These are phyloP conservation scores for Apis dorsata DNA, from an alignment of 1,140 invertebrate genomes.

Conservation along the genomic window DNA sequence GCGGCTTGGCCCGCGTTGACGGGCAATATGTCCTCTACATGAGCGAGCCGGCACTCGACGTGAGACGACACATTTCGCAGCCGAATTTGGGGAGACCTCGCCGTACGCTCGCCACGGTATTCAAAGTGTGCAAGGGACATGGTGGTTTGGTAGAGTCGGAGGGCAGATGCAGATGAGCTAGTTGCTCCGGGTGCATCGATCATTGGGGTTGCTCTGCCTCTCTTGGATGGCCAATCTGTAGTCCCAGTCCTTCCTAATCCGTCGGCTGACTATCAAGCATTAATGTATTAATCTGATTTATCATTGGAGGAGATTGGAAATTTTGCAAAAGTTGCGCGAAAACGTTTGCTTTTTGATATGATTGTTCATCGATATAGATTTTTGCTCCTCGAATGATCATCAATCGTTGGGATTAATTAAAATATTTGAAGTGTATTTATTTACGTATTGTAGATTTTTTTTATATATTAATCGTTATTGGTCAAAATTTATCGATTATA, in stretches of 20 bases:
- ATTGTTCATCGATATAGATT: no score
- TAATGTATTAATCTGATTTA: slow-evolving; percentile 73
- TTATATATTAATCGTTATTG: no score
- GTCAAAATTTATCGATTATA: no score
- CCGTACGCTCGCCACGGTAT: slow-evolving; percentile 24
- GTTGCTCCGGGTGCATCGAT: slow-evolving; percentile 73
- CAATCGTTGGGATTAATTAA: no score
- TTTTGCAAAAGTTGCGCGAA: neutral
- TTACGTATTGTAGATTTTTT: no score
- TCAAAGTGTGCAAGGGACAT: neutral
- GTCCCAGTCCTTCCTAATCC: slow-evolving; percentile 71
- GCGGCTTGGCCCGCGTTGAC: slow-evolving; percentile 75
- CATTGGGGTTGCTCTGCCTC: slow-evolving; percentile 64
- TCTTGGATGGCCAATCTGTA: slow-evolving; percentile 73
- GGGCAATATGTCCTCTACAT: slow-evolving; percentile 78
- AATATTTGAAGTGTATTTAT: no score
- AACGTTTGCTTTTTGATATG: no score
- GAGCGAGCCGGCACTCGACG: slow-evolving; percentile 73
- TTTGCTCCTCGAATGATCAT: no score
- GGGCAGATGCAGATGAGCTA: slow-evolving; percentile 76
- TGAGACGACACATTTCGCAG: slow-evolving; percentile 70
- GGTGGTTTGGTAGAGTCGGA: neutral
- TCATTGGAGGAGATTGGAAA: slow-evolving; percentile 71
- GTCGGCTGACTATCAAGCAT: slow-evolving; percentile 43
- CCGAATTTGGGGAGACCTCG: slow-evolving; percentile 58